A percentile compares a stretch with the other conserved stretches of the same genome.
Conservation (phyloP, 2,113 vertebrate genomes). For the Lycocorax pyrrhopterus region DNA sequence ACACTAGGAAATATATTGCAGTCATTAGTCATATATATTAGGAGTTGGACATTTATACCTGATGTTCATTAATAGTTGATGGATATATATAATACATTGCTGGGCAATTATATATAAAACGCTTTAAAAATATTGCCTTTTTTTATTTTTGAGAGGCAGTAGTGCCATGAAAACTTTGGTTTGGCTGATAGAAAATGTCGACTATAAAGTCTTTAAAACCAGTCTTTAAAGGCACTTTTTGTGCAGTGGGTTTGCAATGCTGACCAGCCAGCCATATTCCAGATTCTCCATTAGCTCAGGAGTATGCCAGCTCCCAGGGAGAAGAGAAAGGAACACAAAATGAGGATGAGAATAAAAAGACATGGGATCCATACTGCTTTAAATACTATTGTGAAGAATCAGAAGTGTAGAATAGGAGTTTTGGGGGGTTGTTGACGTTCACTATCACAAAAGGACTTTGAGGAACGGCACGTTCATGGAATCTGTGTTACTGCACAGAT, state of each 20-base stretch:
- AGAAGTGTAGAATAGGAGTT: not conserved
- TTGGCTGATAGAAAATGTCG: not conserved
- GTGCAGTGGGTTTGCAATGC: not conserved
- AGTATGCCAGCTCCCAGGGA: not conserved
- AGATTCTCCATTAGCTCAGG: not conserved
- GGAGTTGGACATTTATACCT: slow-evolving; percentile 28
- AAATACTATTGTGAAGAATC: not conserved
- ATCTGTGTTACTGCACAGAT: not conserved
- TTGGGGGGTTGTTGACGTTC: not conserved
- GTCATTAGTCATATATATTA: slow-evolving; percentile 16
- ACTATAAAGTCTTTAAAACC: not conserved
- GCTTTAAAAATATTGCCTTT: not conserved
- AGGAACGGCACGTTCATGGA: accelerated
- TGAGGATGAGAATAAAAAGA: not conserved
- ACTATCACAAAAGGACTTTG: not conserved
- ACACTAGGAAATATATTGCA: not conserved
- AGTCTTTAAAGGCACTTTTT: not conserved
- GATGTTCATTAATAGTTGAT: slow-evolving; percentile 42
- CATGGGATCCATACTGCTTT: not conserved
- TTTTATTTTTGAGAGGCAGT: not conserved
- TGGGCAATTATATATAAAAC: not conserved
- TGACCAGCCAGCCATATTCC: not conserved
- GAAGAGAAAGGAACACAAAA: not conserved
- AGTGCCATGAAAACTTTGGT: not conserved
- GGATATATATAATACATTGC: not conserved